Percentiles rank a stretch among this genome's conserved stretches.
Evolutionary conservation across 2,113 vertebrate species (phyloP).

Genomic region (Damaliscus lunatus): DNA sequence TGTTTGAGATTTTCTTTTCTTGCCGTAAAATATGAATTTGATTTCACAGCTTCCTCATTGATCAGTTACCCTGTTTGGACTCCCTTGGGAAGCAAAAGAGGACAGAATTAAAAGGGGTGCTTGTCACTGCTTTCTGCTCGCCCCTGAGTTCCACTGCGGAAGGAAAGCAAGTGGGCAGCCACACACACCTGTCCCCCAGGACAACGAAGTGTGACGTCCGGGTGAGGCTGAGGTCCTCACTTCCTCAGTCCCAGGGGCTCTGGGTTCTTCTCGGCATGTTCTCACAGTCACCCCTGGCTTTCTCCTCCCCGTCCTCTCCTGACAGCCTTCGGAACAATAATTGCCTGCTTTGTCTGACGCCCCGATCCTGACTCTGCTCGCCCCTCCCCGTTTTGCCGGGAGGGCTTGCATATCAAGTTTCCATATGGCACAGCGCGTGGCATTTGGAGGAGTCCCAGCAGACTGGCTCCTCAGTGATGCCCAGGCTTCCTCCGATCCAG

Average conservation of each 20-base stretch:
- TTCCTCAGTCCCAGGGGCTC: neutral
- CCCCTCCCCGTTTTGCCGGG: neutral
- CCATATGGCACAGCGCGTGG: neutral
- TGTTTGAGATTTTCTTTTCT: neutral
- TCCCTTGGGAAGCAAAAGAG: neutral
- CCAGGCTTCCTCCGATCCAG: fast-evolving
- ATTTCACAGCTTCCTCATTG: neutral
- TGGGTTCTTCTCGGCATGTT: neutral
- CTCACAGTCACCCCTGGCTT: neutral
- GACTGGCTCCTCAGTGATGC: neutral
- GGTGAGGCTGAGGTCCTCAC: too few relatives aligned
- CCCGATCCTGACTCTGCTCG: neutral
- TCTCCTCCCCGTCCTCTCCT: neutral
- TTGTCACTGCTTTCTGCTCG: neutral
- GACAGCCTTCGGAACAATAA: neutral
- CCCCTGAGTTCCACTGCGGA: neutral
- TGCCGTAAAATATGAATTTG: neutral
- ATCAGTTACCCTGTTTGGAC: neutral
- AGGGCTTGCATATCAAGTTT: neutral
- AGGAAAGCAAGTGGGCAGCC: neutral
- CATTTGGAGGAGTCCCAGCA: neutral
- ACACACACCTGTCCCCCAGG: neutral
- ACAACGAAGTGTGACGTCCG: too few relatives aligned
- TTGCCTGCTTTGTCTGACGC: neutral
- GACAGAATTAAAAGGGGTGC: neutral